Evolutionary conservation across 1,140 invertebrate species (phyloP).

Genomic region (Octopus bimaculoides): DNA sequence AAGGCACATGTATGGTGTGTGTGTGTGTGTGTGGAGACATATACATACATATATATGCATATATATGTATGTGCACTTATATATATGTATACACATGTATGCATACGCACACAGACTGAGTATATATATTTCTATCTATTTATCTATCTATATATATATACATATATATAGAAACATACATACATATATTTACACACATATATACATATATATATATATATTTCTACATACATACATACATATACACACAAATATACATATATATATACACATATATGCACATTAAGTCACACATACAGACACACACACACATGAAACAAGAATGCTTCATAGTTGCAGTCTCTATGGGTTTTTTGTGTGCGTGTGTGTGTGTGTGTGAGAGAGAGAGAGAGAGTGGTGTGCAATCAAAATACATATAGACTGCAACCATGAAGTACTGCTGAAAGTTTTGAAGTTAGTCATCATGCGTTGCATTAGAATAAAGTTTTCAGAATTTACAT

Average conservation of each 20-base stretch:
- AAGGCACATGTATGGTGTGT: neutral
- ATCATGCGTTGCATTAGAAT: too few species aligned
- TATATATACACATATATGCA: constrained; percentile 18
- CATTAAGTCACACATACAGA: constrained; percentile 1
- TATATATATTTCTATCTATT: neutral
- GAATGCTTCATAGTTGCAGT: too few species aligned
- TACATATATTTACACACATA: constrained; percentile 14
- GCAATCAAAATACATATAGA: too few species aligned
- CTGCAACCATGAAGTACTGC: too few species aligned
- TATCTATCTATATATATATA: constrained; percentile 10
- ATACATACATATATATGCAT: constrained; percentile 11
- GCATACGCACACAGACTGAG: constrained; percentile 9
- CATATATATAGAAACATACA: constrained; percentile 13
- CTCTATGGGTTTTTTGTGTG: too few species aligned
- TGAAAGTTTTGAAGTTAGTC: too few species aligned
- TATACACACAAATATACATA: constrained; percentile 19
- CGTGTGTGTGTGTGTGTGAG: too few species aligned
- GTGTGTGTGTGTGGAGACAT: neutral
- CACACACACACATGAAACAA: constrained; percentile 5
- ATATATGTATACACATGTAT: constrained; percentile 19
- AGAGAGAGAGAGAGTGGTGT: too few species aligned
- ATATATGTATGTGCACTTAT: constrained; percentile 17
- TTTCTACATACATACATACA: constrained; percentile 12
- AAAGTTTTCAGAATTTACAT: too few species aligned
- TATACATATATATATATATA: constrained; percentile 12